phyloP scores from a whole-genome alignment of 2,888 invertebrate species.

The Hofmannophila pseudospretella region DNA sequence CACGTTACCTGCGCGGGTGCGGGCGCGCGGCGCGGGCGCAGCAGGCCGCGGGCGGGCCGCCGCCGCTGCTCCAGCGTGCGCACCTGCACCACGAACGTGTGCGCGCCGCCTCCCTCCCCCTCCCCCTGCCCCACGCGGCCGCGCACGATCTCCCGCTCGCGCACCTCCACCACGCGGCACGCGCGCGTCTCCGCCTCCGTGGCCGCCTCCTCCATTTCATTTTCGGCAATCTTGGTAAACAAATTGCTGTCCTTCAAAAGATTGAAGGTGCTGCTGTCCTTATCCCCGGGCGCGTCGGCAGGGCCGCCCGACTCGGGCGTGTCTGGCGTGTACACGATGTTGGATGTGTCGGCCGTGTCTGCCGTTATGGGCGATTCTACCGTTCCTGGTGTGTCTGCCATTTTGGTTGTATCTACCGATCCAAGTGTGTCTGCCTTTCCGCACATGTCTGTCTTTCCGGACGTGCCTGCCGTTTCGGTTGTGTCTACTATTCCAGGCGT shows the following conservation, averaged over 20 bases:
- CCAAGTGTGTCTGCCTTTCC: no score
- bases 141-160: conserved; percentile 81
- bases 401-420: no score
- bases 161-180: conserved; percentile 82
- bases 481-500: no score
- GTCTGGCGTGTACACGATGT: no score
- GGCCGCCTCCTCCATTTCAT: conserved; percentile 20
- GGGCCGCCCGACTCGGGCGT: no score
- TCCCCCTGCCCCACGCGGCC: conserved; percentile 51
- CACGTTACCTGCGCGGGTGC: background rate
- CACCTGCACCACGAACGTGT: conserved; percentile 60
- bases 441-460: no score
- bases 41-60: conserved; percentile 54
- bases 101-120: conserved; percentile 35
- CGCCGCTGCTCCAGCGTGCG: conserved; percentile 54
- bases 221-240: conserved; percentile 82
- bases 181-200: conserved; percentile 12
- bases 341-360: no score
- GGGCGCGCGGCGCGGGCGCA: conserved; percentile 23
- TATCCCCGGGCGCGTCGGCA: conserved; percentile 36
- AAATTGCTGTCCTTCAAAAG: conserved; percentile 82
- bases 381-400: no score
- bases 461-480: no score
- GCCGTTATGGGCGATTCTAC: no score
- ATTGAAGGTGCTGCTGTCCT: conserved; percentile 81